Evolutionary conservation across 2,888 invertebrate genomes (phyloP).

Genomic region (Priocnemis perturbator): DNA sequence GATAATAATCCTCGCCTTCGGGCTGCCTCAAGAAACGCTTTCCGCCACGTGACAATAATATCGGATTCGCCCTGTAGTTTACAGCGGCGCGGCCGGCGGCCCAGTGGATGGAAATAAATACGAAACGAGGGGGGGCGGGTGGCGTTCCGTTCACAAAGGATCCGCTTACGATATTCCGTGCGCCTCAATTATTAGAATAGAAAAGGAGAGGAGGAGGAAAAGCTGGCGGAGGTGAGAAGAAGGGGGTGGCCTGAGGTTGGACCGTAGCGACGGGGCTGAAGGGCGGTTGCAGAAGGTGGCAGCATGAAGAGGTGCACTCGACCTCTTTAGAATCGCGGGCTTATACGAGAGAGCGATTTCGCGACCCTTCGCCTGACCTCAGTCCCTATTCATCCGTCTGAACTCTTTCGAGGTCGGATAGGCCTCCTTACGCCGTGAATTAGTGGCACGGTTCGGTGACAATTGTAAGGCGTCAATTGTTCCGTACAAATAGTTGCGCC

Average conservation of each 20-base stretch:
- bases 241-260: background rate
- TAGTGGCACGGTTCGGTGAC: constrained; percentile 8
- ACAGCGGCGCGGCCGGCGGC: no score
- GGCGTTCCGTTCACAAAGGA: constrained; percentile 10
- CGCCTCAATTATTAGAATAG: constrained; percentile 45
- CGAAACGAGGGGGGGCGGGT: no score
- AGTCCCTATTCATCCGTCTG: constrained; percentile 32
- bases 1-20: no score
- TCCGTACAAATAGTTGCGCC: no score
- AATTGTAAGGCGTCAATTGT: no score
- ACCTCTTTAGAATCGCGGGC: constrained; percentile 47
- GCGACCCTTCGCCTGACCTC: constrained; percentile 38
- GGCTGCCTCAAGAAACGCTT: no score
- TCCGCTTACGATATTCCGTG: constrained; percentile 41
- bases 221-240: background rate
- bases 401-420: constrained; percentile 35
- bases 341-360: constrained; percentile 39
- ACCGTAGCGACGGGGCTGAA: constrained; percentile 1
- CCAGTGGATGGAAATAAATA: no score
- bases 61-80: no score
- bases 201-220: constrained; percentile 19
- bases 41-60: no score
- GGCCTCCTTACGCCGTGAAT: constrained; percentile 16
- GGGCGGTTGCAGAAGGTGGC: constrained; percentile 31
- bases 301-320: constrained; percentile 47